phyloP scores from a whole-genome alignment of 2,888 invertebrate species.

The Thereva nobilitata region DNA sequence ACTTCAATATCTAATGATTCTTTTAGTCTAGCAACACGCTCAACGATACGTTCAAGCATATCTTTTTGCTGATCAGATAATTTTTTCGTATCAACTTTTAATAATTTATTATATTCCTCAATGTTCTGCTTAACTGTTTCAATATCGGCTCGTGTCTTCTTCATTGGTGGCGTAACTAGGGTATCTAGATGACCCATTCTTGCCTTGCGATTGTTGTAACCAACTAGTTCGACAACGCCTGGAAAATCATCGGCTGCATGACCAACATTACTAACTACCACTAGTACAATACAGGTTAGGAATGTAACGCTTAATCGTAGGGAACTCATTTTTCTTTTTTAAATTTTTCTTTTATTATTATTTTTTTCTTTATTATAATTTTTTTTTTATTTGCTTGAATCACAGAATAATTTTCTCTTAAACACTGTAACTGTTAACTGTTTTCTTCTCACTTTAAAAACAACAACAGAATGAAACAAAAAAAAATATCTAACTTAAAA shows the following conservation, averaged over 20 bases:
- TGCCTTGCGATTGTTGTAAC: conserved; percentile 53
- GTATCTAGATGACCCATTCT: conserved; percentile 44
- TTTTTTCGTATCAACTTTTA: conserved; percentile 55
- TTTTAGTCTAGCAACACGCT: conserved; percentile 56
- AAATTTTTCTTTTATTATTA: no score
- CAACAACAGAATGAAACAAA: no score
- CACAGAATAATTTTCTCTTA: conserved; percentile 23
- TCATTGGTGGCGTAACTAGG: conserved; percentile 46
- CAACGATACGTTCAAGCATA: conserved; percentile 57
- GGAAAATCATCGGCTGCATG: conserved; percentile 50
- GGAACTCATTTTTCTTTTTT: conserved; percentile 31
- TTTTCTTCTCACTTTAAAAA: no score
- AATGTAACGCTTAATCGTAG: conserved; percentile 32
- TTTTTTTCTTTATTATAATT: no score
- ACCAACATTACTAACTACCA: conserved; percentile 12
- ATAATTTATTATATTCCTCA: conserved; percentile 54
- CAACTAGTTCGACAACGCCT: conserved; percentile 56
- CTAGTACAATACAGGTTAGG: conserved; percentile 14
- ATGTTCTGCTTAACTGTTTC: conserved; percentile 56
- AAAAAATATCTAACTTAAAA: no score
- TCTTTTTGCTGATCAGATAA: conserved; percentile 57
- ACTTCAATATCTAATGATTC: conserved; percentile 53
- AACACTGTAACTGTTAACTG: no score
- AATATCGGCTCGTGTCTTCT: conserved; percentile 56
- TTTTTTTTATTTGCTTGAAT: neutral